Percentiles rank a stretch among this genome's conserved stretches.
phyloP scores from a whole-genome alignment of 2,113 vertebrate genomes.

The Aegypius monachus region DNA sequence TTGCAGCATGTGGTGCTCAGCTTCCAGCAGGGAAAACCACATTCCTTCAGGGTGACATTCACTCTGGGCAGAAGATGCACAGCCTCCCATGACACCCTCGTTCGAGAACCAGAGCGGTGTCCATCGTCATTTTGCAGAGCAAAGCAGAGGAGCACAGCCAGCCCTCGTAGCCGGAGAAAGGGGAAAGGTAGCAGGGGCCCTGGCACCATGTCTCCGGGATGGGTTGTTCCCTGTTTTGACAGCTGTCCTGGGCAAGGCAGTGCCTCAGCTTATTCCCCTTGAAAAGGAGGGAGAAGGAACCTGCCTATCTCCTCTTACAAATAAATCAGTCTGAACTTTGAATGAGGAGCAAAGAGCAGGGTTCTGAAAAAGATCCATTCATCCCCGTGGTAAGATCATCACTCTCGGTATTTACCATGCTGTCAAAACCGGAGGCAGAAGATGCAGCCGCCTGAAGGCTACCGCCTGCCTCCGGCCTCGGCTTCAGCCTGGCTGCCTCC shows the following conservation, averaged over 20 bases:
- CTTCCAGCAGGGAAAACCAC: not conserved
- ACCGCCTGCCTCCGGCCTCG: accelerated
- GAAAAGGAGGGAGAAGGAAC: not conserved
- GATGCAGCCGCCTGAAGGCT: not conserved
- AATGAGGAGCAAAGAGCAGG: not conserved
- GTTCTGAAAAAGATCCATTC: not conserved
- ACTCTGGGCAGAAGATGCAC: not conserved
- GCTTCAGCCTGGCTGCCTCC: not conserved
- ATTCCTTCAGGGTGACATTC: not conserved
- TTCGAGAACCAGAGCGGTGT: not conserved
- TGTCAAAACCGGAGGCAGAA: not conserved
- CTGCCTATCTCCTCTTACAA: not conserved
- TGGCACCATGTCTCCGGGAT: not conserved
- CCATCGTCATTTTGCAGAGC: not conserved
- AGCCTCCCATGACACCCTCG: not conserved
- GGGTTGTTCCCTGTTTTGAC: not conserved
- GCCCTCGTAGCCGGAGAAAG: not conserved
- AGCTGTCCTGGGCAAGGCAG: not conserved
- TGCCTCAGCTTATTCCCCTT: not conserved
- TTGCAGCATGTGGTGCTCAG: not conserved
- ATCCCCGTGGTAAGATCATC: not conserved
- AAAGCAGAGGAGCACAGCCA: not conserved
- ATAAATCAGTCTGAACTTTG: not conserved
- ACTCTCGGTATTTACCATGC: not conserved
- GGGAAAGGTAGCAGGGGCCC: not conserved